Evolutionary conservation across 2,888 invertebrate species (phyloP), one percentile per base, ranked within the genome.

Genomic region (Tetheella fluctuosa): DNA sequence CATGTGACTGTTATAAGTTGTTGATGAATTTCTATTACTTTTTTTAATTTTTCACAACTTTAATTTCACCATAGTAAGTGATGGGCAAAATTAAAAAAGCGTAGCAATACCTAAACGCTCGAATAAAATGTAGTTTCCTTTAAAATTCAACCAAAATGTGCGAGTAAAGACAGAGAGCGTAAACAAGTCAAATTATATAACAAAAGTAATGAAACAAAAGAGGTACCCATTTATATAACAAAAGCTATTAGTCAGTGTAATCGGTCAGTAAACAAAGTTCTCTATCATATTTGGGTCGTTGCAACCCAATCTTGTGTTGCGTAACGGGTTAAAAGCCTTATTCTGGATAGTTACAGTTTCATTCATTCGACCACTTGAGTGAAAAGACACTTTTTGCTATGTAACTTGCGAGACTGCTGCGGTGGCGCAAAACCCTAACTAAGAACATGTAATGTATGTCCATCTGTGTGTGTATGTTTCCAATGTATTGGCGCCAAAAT

Each of bases 231-330:
- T 42, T 42, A 4, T 48, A n/a, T 48, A 48, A 48, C 20, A 48
- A 48, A 48, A 48, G 48, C 48, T 48, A 48, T 48, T 48, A 48
- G 48, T 48, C 48, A 48, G 10, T 48, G 20, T 48, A 48, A 48
- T 48, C 48, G 52, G 17, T 23, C 15, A 37, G 59, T 54, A 54
- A 59, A 59, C 59, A 59, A 59, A 37, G 15, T 59, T 54, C 6
- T 39, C 30, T 59, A 20, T 37, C 54, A 54, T 59, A 48, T 57
- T 57, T 54, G 54, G 59, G 54, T 42, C 59, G 59, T n/a, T 4
- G 54, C 39, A 58, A 59, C 59, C 59, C 54, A 54, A 59, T 37
- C 34, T 30, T 54, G 20, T 13, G 37, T 55, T 55, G 55, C 55
- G 55, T 34, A 55, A 55, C 34, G 17, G 37, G 34, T 34, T 20